Percentiles rank a stretch among this genome's conserved stretches.
Conservation (phyloP, 2,113 vertebrate species). For the Lepus timidus region DNA sequence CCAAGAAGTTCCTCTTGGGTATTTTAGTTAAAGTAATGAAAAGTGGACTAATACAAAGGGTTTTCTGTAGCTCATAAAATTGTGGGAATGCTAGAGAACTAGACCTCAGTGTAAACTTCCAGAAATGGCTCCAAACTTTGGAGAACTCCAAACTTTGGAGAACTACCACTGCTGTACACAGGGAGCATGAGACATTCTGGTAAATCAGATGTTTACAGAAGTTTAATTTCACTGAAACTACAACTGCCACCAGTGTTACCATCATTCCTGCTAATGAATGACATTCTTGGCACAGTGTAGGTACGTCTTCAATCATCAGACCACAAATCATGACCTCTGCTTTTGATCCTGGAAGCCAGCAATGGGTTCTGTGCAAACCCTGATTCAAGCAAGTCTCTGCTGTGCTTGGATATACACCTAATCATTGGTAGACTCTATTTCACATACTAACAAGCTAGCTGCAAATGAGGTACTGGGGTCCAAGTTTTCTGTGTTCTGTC, state of each 20-base stretch:
- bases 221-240: neutral
- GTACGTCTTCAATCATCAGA: neutral
- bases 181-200: neutral
- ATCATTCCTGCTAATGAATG: neutral
- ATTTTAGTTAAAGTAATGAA: no score
- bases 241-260: neutral
- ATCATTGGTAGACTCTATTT: neutral
- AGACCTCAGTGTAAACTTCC: neutral
- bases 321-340: neutral
- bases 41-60: no score
- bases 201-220: neutral
- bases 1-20: no score
- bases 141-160: neutral
- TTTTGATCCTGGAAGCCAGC: neutral
- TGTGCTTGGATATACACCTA: neutral
- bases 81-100: neutral
- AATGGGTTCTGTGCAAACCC: neutral
- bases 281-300: neutral
- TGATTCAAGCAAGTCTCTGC: neutral
- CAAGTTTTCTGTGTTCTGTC: neutral
- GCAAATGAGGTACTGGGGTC: neutral
- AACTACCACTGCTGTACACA: neutral
- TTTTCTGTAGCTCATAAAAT: slow-evolving; percentile 15
- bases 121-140: neutral
- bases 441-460: neutral